Conservation (phyloP, 2,888 invertebrate genomes). For the Aporophyla lueneburgensis region DNA sequence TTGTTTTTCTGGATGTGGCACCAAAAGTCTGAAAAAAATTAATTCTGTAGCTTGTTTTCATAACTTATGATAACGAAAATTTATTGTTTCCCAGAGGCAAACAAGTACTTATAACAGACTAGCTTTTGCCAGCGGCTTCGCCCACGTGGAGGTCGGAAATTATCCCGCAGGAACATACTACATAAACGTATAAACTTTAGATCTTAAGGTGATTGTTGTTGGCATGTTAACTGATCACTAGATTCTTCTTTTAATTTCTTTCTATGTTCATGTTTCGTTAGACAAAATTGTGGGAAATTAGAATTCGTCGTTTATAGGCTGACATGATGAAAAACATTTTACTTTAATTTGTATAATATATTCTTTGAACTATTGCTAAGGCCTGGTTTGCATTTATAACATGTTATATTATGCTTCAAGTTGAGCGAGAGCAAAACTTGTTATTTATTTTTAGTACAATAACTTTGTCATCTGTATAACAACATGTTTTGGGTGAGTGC, state of each 20-base stretch:
- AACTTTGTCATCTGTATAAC: neutral
- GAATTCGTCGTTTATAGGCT: no score
- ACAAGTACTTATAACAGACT: neutral
- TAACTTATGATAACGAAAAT: neutral
- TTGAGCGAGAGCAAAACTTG: neutral
- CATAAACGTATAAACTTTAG: neutral
- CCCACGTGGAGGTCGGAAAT: no score
- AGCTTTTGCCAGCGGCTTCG: no score
- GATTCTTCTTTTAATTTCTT: neutral
- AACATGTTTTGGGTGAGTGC: constrained; percentile 4
- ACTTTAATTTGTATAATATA: neutral
- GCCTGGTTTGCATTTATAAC: neutral
- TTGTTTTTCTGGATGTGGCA: constrained; percentile 85
- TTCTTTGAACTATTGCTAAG: constrained; percentile 3
- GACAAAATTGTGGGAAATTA: neutral
- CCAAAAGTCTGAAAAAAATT: constrained; percentile 86
- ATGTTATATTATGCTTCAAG: neutral
- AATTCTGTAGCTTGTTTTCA: no score
- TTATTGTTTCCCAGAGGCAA: neutral
- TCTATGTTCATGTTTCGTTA: neutral
- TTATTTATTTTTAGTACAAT: neutral
- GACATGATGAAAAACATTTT: neutral
- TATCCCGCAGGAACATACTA: no score
- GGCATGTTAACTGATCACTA: neutral
- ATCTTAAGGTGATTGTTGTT: neutral